Evolutionary conservation across 2,113 vertebrate genomes (phyloP).

Genomic region (Chaetops frenatus): DNA sequence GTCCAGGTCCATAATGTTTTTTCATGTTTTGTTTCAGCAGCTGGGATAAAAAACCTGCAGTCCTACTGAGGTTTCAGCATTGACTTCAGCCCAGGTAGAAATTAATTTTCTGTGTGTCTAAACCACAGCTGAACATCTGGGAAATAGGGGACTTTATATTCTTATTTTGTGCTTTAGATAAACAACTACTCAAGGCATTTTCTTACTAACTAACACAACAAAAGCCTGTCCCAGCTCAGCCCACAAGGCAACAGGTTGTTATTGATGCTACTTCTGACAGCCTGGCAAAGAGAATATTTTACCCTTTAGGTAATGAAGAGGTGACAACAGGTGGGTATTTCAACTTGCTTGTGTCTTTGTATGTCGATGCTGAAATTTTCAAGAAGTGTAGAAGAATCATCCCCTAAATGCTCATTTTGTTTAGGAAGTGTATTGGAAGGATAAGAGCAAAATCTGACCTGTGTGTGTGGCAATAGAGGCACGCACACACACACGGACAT

Average conservation of each 20-base stretch:
- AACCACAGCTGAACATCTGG: background rate
- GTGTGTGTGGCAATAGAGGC: background rate
- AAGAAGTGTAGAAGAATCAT: background rate
- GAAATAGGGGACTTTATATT: background rate
- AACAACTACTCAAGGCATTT: background rate
- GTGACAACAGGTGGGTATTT: background rate
- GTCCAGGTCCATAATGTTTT: background rate
- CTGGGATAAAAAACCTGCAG: background rate
- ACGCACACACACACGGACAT: fast-evolving
- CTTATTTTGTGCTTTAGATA: background rate
- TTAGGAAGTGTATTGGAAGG: background rate
- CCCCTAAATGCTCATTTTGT: background rate
- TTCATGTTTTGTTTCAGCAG: background rate
- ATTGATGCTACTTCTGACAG: background rate
- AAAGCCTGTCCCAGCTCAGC: background rate
- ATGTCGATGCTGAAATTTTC: background rate
- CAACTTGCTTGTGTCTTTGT: background rate
- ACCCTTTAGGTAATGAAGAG: background rate
- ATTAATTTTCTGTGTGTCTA: background rate
- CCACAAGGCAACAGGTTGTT: background rate
- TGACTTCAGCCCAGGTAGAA: background rate
- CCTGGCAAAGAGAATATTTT: background rate
- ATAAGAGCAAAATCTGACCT: background rate
- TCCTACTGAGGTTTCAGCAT: background rate
- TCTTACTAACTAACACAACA: background rate